Evolutionary conservation across 1,140 invertebrate species (phyloP).

Genomic region (Drosophila lacertosa): DNA sequence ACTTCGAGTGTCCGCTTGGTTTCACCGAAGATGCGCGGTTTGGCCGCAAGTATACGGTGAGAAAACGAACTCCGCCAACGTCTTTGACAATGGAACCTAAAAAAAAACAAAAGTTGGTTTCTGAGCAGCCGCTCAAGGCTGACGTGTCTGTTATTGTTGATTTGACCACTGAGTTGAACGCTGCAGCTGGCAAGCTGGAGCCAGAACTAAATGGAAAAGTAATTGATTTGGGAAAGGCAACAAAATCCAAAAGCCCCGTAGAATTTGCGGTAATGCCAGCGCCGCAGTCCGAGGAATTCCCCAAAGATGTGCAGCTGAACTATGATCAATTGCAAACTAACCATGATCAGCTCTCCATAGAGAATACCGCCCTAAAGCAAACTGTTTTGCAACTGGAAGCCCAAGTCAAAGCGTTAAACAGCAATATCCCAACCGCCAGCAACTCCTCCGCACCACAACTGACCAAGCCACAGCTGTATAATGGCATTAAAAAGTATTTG

Average conservation of each 20-base stretch:
- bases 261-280: not conserved
- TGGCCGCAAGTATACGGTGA: conserved; percentile 16
- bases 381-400: conserved; percentile 12
- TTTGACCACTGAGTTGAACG: not conserved
- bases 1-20: conserved; percentile 56
- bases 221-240: not conserved
- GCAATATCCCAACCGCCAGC: not conserved
- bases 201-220: not conserved
- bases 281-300: not conserved
- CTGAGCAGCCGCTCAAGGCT: not conserved
- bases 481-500: conserved; percentile 75
- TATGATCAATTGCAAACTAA: conserved; percentile 30
- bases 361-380: conserved; percentile 28
- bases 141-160: not conserved
- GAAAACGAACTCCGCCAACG: conserved; percentile 8
- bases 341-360: conserved; percentile 19
- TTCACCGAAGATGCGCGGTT: conserved; percentile 36
- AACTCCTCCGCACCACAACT: conserved; percentile 6
- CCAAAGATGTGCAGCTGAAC: conserved; percentile 6
- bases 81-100: conserved; percentile 4
- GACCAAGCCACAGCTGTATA: conserved; percentile 72
- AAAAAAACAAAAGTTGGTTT: conserved; percentile 24
- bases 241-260: not conserved
- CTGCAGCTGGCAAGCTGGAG: not conserved
- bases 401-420: not conserved